Conservation (phyloP, 1,140 invertebrate genomes). For the Leucophenga varia region DNA sequence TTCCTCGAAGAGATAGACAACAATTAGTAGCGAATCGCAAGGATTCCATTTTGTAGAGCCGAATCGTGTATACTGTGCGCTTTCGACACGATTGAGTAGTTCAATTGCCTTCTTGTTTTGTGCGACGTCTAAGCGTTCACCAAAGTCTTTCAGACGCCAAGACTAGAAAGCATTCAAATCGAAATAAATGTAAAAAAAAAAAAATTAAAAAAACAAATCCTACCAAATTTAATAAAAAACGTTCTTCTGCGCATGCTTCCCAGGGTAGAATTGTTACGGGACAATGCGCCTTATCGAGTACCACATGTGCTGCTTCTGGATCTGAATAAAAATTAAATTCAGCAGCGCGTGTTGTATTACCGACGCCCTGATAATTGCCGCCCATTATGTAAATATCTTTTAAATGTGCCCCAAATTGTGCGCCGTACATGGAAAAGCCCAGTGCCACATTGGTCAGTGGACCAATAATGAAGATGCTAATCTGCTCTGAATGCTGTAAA, state of each 20-base stretch:
- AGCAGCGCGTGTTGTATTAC: slow-evolving; percentile 67
- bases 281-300: slow-evolving; percentile 61
- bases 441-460: slow-evolving; percentile 79
- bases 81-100: slow-evolving; percentile 62
- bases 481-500: slow-evolving; percentile 48
- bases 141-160: slow-evolving; percentile 58
- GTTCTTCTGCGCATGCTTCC: slow-evolving; percentile 61
- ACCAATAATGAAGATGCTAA: slow-evolving; percentile 67
- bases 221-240: slow-evolving; percentile 11
- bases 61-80: slow-evolving; percentile 40
- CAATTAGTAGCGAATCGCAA: slow-evolving; percentile 63
- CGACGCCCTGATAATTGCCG: slow-evolving; percentile 70
- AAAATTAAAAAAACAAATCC: neutral
- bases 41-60: slow-evolving; percentile 55
- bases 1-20: slow-evolving; percentile 58
- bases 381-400: slow-evolving; percentile 75
- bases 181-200: neutral
- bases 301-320: slow-evolving; percentile 75
- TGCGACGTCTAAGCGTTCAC: slow-evolving; percentile 11
- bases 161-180: slow-evolving; percentile 49
- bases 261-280: slow-evolving; percentile 67
- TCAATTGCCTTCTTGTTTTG: slow-evolving; percentile 51
- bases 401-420: slow-evolving; percentile 63
- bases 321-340: slow-evolving; percentile 81
- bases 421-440: slow-evolving; percentile 66